Conservation (phyloP, 2,888 invertebrate genomes). For the Drosophila acutilabella region DNA sequence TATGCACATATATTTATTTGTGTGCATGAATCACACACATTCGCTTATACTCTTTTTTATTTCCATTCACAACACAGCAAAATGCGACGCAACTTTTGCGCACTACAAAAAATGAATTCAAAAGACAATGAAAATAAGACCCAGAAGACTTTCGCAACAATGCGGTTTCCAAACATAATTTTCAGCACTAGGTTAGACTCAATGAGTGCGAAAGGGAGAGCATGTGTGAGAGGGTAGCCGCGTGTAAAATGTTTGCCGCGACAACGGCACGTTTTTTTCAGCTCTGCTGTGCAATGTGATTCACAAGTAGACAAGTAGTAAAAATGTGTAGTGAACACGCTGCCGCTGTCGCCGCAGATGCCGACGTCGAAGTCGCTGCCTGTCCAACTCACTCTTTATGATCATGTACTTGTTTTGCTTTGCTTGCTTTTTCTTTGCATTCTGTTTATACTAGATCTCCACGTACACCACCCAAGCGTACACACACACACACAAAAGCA, state of each 20-base stretch:
- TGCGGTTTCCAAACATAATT: slow-evolving; percentile 34
- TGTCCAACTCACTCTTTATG: slow-evolving; percentile 65
- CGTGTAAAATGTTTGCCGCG: slow-evolving; percentile 63
- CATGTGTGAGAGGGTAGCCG: slow-evolving; percentile 34
- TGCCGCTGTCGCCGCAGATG: slow-evolving; percentile 14
- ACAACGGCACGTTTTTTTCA: slow-evolving; percentile 65
- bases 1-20: slow-evolving; percentile 7
- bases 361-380: slow-evolving; percentile 35
- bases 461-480: slow-evolving; percentile 42
- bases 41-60: slow-evolving; percentile 23
- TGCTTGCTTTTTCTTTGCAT: slow-evolving; percentile 52
- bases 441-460: slow-evolving; percentile 65
- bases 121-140: slow-evolving; percentile 34
- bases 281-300: slow-evolving; percentile 51
- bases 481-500: slow-evolving; percentile 19
- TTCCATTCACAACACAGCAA: slow-evolving; percentile 54
- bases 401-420: slow-evolving; percentile 73
- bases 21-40: slow-evolving; percentile 33
- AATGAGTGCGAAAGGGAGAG: slow-evolving; percentile 37
- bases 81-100: slow-evolving; percentile 49
- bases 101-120: slow-evolving; percentile 6
- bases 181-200: slow-evolving; percentile 18
- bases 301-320: slow-evolving; percentile 62
- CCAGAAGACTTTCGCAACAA: slow-evolving; percentile 32
- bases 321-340: slow-evolving; percentile 43